A percentile compares a stretch with the other conserved stretches of the same genome.
Evolutionary conservation across 2,113 vertebrate genomes (phyloP).

Genomic region (Phodopus roborovskii): DNA sequence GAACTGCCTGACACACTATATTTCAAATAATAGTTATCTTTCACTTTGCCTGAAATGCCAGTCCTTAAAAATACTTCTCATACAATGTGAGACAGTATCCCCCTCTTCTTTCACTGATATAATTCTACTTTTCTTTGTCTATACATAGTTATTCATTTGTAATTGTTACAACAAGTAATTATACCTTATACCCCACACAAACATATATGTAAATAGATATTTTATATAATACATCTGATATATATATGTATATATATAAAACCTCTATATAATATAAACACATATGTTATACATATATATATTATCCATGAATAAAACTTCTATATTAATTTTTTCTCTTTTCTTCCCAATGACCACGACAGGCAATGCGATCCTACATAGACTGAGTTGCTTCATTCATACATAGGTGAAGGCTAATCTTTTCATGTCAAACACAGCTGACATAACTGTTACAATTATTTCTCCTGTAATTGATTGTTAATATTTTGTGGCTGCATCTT

Average conservation of each 20-base stretch:
- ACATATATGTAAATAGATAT: too few species aligned
- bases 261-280: too few species aligned
- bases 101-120: not conserved
- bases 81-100: not conserved
- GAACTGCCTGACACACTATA: not conserved
- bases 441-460: constrained; percentile 19
- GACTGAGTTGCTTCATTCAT: constrained; percentile 46
- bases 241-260: too few species aligned
- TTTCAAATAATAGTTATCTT: not conserved
- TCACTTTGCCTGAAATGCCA: not conserved
- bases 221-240: not conserved
- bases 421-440: not conserved
- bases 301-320: not conserved
- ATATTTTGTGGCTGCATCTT: constrained; percentile 36
- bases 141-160: not conserved
- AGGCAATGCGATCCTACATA: not conserved
- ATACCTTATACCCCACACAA: not conserved
- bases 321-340: constrained; percentile 40
- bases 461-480: constrained; percentile 33
- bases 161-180: not conserved
- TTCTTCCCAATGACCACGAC: not conserved
- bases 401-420: not conserved
- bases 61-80: not conserved
- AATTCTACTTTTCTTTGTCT: constrained; percentile 14
- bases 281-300: too few species aligned